A percentile compares a stretch with the other conserved stretches of the same genome.
These are phyloP conservation scores for Protobothrops flavoviridis DNA, from an alignment of 2,113 vertebrate genomes.

Conservation along the genomic window DNA sequence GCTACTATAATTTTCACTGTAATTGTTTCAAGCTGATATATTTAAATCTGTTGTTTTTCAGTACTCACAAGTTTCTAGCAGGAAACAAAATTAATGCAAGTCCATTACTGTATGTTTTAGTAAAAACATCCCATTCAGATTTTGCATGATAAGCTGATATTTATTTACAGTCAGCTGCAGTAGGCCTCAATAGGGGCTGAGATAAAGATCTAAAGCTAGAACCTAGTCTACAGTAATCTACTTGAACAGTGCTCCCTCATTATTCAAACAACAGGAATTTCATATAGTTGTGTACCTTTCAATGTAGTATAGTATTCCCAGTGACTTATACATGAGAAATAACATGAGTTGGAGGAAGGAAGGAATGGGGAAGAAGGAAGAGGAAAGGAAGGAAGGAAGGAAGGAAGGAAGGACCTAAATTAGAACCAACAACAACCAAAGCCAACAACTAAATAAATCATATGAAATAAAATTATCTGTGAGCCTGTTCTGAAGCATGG, in stretches of 20 bases:
- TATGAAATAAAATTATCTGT: neutral
- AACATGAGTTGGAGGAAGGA: neutral
- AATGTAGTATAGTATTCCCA: neutral
- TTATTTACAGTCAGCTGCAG: neutral
- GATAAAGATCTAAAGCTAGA: neutral
- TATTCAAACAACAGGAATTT: neutral
- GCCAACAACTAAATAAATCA: neutral
- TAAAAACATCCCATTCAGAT: neutral
- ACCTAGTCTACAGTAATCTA: neutral
- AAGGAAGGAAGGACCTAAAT: neutral
- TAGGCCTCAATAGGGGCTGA: neutral
- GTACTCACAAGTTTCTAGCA: neutral
- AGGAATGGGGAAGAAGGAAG: neutral
- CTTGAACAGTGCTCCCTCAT: neutral
- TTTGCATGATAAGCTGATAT: no score
- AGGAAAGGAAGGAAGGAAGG: neutral
- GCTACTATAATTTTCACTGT: neutral
- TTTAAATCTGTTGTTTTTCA: neutral
- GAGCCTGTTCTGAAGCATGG: neutral
- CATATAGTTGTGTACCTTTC: neutral
- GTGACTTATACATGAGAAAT: neutral
- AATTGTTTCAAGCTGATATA: neutral
- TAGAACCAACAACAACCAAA: neutral
- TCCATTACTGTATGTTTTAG: neutral
- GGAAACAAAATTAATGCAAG: neutral